Evolutionary conservation across 1,140 invertebrate species (phyloP), one percentile per base, ranked within the genome.

Genomic region (Ceratina calcarata): DNA sequence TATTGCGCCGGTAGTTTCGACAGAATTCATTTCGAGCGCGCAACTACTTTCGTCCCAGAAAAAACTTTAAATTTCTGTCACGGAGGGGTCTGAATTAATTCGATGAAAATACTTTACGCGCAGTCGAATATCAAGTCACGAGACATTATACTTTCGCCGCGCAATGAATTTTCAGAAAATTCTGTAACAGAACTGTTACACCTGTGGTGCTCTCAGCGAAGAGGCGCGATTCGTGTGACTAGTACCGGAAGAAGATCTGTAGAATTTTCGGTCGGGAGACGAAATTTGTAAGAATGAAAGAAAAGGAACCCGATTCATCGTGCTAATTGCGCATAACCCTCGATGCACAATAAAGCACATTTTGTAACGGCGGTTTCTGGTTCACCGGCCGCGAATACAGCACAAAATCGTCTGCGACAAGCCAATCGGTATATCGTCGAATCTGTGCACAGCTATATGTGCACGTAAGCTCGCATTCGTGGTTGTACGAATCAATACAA

Each of bases 401-500:
- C 18, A 18, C 24, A 22, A 69, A 76, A 70, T 12, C 13, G 37
- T 32, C 24, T 3, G 37, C 55, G 18, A 22, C n/a, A 65, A 37
- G n/a, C n/a, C n/a, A 18, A 61, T 22, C 27, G 22, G n/a, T 55
- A 18, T 2, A 18, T 32, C 51, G 18, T 37, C 27, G 32, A n/a
- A 49, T 51, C 55, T 45, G 37, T 45, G 37, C 37, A 10, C 37
- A 10, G 37, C 6, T 10, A 10, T 6, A 6, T 10, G 37, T 45
- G 8, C 37, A 45, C 3, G 37, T 45, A 45, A 10, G 37, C 55
- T 22, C 49, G 22, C 72, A 53, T 49, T 73, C 49, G 70, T 22
- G 78, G 70, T 81, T 10, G 37, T 83, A 75, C 68, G 55, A 83
- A 85, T 85, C 82, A 62, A 84, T 85, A 85, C 78, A 85, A 85